Conservation (phyloP, 2,113 vertebrate species). For the Chelonoidis abingdonii region DNA sequence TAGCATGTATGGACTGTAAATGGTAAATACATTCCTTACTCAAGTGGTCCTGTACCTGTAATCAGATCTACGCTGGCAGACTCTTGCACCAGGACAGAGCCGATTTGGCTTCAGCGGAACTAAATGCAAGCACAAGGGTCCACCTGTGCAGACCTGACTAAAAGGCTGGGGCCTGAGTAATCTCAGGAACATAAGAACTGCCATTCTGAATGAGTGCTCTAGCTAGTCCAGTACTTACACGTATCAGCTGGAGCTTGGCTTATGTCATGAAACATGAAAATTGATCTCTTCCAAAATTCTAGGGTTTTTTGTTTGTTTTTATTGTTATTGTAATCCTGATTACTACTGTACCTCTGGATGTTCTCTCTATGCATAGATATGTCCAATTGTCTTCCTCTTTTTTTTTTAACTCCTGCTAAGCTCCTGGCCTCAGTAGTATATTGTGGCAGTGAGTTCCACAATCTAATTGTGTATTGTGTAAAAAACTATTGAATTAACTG, state of each 20-base stretch:
- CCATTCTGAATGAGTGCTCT: background rate
- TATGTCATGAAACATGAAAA: background rate
- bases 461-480: background rate
- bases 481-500: background rate
- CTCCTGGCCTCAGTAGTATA: background rate
- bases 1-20: background rate
- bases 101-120: no score
- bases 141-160: background rate
- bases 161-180: background rate
- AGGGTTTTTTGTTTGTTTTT: background rate
- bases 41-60: no score
- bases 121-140: no score
- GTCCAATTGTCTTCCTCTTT: background rate
- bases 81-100: background rate
- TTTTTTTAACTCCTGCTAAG: background rate
- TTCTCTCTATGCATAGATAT: background rate
- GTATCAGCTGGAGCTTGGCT: background rate
- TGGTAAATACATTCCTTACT: background rate
- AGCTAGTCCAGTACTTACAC: background rate
- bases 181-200: background rate
- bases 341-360: background rate
- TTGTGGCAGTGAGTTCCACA: background rate
- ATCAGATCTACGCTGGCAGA: background rate
- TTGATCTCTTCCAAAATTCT: background rate
- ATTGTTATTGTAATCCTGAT: background rate